Conservation (phyloP, 53 echinoderm and acorn worm species). For the Paracentrotus lividus region DNA sequence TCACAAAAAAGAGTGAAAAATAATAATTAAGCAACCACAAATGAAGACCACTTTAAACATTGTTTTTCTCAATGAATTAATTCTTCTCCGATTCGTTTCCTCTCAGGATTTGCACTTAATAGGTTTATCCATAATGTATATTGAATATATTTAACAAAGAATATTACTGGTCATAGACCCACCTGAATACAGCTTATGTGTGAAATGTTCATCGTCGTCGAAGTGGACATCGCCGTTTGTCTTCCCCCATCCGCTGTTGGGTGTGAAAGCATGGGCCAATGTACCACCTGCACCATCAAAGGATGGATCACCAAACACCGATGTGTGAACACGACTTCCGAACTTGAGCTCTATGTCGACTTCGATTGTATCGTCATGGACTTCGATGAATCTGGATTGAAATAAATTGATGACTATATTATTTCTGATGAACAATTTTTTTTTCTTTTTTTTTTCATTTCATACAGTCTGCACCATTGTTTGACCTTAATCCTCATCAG, state of each 20-base stretch:
- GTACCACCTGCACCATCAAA: slow-evolving; percentile 92
- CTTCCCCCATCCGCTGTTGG: slow-evolving; percentile 92
- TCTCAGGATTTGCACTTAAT: too few species aligned
- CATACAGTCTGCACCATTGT: too few species aligned
- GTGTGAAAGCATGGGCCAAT: slow-evolving; percentile 91
- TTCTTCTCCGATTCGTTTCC: too few species aligned
- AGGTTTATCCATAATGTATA: too few species aligned
- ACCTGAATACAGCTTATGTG: slow-evolving; percentile 83
- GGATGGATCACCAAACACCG: slow-evolving; percentile 75
- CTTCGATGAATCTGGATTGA: slow-evolving; percentile 64
- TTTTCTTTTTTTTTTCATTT: too few species aligned
- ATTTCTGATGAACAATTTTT: too few species aligned
- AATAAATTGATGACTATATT: background rate
- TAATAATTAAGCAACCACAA: too few species aligned
- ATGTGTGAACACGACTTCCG: slow-evolving; percentile 78
- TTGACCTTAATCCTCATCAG: too few species aligned
- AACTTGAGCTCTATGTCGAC: slow-evolving; percentile 83
- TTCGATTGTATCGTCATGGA: slow-evolving; percentile 1
- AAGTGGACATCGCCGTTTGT: slow-evolving; percentile 94
- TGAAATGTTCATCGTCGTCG: slow-evolving; percentile 90
- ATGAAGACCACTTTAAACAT: too few species aligned
- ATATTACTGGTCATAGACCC: background rate
- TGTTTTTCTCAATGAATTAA: too few species aligned
- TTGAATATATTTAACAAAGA: too few species aligned
- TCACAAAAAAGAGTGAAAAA: too few species aligned